phyloP scores from a whole-genome alignment of 2,797 vertebrate genomes.

The Cuniculus paca region DNA sequence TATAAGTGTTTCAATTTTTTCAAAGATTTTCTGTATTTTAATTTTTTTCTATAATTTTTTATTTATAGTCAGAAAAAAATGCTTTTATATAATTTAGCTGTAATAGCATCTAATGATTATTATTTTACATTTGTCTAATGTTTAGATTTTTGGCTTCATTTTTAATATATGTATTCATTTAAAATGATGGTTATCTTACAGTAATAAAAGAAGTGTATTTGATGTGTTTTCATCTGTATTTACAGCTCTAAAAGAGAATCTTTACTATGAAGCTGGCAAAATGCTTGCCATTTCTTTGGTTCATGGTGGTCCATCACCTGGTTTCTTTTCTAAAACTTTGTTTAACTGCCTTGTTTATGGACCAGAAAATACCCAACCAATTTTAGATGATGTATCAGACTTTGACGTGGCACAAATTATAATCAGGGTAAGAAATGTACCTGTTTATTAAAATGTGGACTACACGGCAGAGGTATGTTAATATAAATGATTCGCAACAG shows the following conservation, averaged over 20 bases:
- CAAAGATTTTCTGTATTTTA: conserved; percentile 36
- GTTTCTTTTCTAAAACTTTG: conserved; percentile 94
- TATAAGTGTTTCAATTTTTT: not conserved
- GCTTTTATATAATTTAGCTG: conserved; percentile 19
- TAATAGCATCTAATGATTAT: conserved; percentile 26
- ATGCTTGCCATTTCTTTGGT: conserved; percentile 94
- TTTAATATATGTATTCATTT: conserved; percentile 35
- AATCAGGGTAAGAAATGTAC: conserved; percentile 88
- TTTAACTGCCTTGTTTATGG: conserved; percentile 94
- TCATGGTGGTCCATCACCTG: conserved; percentile 92
- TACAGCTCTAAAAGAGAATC: conserved; percentile 94
- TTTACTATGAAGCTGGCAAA: conserved; percentile 95
- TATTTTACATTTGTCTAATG: conserved; percentile 45
- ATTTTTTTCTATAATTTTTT: not conserved
- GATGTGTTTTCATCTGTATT: conserved; percentile 77
- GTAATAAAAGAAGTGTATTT: conserved; percentile 41
- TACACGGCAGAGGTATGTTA: conserved; percentile 38
- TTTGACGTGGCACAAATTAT: conserved; percentile 88
- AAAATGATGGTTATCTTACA: conserved; percentile 27
- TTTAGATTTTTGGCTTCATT: not conserved
- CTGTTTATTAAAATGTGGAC: conserved; percentile 55
- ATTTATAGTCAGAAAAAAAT: conserved; percentile 45
- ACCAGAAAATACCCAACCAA: conserved; percentile 91
- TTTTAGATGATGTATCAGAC: conserved; percentile 92
- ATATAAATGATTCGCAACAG: conserved; percentile 34